Evolutionary conservation across 2,113 vertebrate genomes (phyloP), one percentile per base, ranked within the genome.

Genomic region (Haemorhous mexicanus): DNA sequence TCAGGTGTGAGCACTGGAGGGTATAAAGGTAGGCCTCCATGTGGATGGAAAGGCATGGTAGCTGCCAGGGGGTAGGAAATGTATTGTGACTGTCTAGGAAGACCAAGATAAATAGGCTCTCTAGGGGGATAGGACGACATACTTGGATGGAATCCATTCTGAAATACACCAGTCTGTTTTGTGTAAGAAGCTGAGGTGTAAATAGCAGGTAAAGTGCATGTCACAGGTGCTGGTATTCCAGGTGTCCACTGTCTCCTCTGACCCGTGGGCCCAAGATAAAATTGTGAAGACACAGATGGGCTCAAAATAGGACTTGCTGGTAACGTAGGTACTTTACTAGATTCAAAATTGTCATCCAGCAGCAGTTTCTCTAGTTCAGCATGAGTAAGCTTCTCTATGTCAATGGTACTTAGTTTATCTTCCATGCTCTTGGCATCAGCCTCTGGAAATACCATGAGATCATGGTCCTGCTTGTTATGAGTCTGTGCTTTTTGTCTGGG

Each of bases 381-480:
- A 67, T 97, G 98, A 68, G 98, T 99, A 80, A 99, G 97, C 70
- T 99, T 99, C 83, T 99, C 98, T 68, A 99, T 96, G 88, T 99
- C 98, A 55, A 99, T 98, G 73, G 97, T 97, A 75, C 96, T 97
- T 94, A 99, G 98, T 75, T 96, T 97, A 93, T 99, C 98, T 84
- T 98, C 97, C 64, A 96, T 81, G 75, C 93, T 97, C 83, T 98
- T 98, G 53, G 98, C 97, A 95, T 99, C 98, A 44, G 97, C 96
- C 89, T 99, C 99, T 69, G 99, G 99, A 97, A 99, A 99, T 66
- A 99, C 98, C 93, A 99, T 99, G 93, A 99, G 99, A 97, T 99
- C 99, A 95, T 98, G 98, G 87, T 99, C 99, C 55, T 98, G 97
- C 94, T 97, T 97, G 63, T 50, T 97, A 32, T 47, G 91, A 96